Evolutionary conservation across 2,113 vertebrate species (phyloP), one percentile per base, ranked within the genome.

Genomic region (Cavia porcellus): DNA sequence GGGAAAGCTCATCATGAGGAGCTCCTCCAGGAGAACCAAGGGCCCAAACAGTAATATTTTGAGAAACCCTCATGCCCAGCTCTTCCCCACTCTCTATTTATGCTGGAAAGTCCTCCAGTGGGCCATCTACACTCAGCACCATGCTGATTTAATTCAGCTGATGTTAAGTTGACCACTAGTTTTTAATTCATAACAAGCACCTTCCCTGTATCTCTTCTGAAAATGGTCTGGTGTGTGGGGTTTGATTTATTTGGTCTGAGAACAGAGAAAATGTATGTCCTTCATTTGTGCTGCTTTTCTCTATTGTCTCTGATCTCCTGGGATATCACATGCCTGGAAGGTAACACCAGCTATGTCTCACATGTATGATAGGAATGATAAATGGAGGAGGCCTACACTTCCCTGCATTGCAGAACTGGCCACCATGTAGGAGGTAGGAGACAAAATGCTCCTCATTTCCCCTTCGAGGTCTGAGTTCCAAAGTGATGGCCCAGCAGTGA

Each of bases 341-440:
- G 13, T 19, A 50, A 66, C 20, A 6, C 38, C 42, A 45, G 11
- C 59, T 9, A 45, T 64, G 45, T 8, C 17, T 24, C 30, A 20
- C 28, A 32, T 12, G 0, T 28, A 2, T 17, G 28, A 22, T 10
- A 42, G 19, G 19, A 59, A 38, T n/a, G 45, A 35, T 12, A 1
- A 55, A 25, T 12, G 42, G 5, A 70, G 55, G 38, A 38, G 59
- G 7, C 32, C 30, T 14, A 13, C 42, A 77, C 12, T 20, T 72
- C 17, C 2, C 12, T 64, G 25, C 5, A 20, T 15, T 52, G 57
- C 45, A 30, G 19, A 91, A 81, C 0, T 68, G 55, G 59, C 19
- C 10, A 6, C 50, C 30, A 2, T 50, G 0, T 11, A 32, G 28
- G 15, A 24, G 24, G 1, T 19, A 4, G 7, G 28, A 55, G 15